These are phyloP conservation scores for Belonocnema kinseyi DNA, from an alignment of 1,140 invertebrate species.

Conservation along the genomic window DNA sequence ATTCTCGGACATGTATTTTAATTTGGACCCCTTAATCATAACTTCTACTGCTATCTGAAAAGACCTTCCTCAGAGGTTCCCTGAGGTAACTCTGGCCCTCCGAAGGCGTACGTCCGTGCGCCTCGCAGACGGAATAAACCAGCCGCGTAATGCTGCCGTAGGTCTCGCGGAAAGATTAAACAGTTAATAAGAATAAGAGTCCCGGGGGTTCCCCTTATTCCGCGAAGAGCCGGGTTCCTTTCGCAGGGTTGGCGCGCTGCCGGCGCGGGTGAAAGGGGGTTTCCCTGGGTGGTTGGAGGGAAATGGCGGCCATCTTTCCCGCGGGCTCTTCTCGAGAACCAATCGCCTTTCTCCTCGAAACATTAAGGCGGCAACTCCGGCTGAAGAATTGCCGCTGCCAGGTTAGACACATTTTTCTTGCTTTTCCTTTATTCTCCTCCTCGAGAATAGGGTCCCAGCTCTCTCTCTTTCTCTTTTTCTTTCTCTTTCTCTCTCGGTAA, in stretches of 20 bases:
- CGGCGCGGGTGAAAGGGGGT: constrained; percentile 58
- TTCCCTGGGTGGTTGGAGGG: constrained; percentile 74
- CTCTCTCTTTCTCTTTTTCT: constrained; percentile 42
- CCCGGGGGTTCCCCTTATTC: constrained; percentile 65
- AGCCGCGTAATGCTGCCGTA: constrained; percentile 72
- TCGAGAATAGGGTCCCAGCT: constrained; percentile 49
- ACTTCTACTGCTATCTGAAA: neutral
- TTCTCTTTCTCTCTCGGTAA: constrained; percentile 39
- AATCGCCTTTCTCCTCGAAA: constrained; percentile 70
- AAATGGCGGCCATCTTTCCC: constrained; percentile 77
- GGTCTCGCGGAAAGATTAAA: constrained; percentile 76
- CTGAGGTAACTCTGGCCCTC: neutral
- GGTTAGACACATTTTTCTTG: constrained; percentile 77
- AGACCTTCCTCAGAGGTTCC: neutral
- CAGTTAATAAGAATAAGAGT: constrained; percentile 77
- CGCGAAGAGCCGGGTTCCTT: constrained; percentile 62
- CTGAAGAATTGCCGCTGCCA: constrained; percentile 76
- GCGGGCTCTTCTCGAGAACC: constrained; percentile 74
- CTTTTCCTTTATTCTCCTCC: constrained; percentile 76
- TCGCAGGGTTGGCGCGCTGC: constrained; percentile 53
- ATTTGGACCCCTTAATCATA: constrained; percentile 14
- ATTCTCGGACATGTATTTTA: neutral
- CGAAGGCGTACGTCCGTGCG: constrained; percentile 52
- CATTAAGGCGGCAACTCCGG: constrained; percentile 76
- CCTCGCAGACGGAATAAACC: constrained; percentile 71